Percentiles rank a stretch among this genome's conserved stretches.
Evolutionary conservation across 2,797 vertebrate species (phyloP).

Genomic region (Perdix hodgsoniae): DNA sequence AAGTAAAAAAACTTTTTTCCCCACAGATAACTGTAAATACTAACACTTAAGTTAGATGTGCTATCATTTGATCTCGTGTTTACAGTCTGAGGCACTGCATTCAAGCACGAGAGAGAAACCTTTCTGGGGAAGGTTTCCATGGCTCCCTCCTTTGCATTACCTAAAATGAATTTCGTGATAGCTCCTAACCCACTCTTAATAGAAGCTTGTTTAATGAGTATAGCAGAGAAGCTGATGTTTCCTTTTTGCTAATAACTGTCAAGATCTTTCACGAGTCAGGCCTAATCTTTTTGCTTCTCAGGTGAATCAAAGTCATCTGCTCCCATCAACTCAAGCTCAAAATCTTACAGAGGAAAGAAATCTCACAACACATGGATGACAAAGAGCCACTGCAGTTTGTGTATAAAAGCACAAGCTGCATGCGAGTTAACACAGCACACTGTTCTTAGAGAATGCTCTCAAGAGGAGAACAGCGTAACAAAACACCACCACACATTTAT

Average conservation of each 20-base stretch:
- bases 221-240: neutral
- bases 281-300: neutral
- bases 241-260: neutral
- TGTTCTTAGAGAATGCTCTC: neutral
- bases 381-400: neutral
- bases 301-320: neutral
- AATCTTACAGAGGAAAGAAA: neutral
- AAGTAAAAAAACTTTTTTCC: neutral
- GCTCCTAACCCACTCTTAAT: neutral
- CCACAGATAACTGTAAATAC: neutral
- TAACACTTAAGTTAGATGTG: neutral
- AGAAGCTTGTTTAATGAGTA: neutral
- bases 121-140: neutral
- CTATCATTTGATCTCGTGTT: neutral
- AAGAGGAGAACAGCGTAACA: neutral
- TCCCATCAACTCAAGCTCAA: neutral
- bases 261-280: neutral
- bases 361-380: neutral
- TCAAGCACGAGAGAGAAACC: neutral
- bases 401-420: neutral
- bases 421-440: neutral
- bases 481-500: neutral
- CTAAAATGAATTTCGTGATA: neutral
- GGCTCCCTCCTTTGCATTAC: neutral
- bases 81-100: neutral